Percentiles rank a stretch among this genome's conserved stretches.
Evolutionary conservation across 2,113 vertebrate species (phyloP).

Genomic region (Eonycteris spelaea): DNA sequence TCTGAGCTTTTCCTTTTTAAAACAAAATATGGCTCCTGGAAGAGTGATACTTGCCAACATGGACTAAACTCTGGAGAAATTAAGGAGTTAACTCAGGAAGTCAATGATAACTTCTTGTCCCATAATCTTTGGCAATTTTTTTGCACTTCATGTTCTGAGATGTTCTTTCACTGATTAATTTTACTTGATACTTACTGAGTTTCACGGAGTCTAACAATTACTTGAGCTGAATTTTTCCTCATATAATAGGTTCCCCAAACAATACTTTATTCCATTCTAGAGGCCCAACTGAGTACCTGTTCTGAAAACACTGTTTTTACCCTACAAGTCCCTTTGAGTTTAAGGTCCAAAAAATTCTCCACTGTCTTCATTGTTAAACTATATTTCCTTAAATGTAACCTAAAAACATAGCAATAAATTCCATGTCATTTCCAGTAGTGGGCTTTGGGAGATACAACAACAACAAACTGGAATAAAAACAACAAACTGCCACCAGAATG

Average conservation of each 20-base stretch:
- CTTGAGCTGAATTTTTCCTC: slow-evolving; percentile 3
- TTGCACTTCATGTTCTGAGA: slow-evolving; percentile 44
- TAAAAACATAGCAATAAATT: slow-evolving; percentile 15
- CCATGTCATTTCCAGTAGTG: not conserved
- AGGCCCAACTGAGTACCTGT: slow-evolving; percentile 13
- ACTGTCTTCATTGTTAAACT: not conserved
- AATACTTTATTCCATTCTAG: not conserved
- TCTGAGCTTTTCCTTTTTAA: slow-evolving; percentile 24
- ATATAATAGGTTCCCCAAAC: slow-evolving; percentile 16
- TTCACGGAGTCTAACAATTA: slow-evolving; percentile 57
- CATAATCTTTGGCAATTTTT: slow-evolving; percentile 13
- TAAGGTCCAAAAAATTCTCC: slow-evolving; percentile 41
- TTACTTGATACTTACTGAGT: slow-evolving; percentile 26
- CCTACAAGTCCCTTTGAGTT: not conserved
- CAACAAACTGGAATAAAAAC: not conserved
- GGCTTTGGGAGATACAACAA: too few relatives aligned
- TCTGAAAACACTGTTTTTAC: slow-evolving; percentile 13
- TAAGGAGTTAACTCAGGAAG: slow-evolving; percentile 7
- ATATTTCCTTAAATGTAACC: slow-evolving; percentile 16
- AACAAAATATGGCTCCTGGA: slow-evolving; percentile 46
- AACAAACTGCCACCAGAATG: not conserved
- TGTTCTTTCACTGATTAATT: slow-evolving; percentile 30
- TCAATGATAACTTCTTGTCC: not conserved
- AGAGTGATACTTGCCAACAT: not conserved
- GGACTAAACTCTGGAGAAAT: slow-evolving; percentile 4